A percentile compares a stretch with the other conserved stretches of the same genome.
Evolutionary conservation across 2,888 invertebrate species (phyloP).

Genomic region (Heliconius cydno): DNA sequence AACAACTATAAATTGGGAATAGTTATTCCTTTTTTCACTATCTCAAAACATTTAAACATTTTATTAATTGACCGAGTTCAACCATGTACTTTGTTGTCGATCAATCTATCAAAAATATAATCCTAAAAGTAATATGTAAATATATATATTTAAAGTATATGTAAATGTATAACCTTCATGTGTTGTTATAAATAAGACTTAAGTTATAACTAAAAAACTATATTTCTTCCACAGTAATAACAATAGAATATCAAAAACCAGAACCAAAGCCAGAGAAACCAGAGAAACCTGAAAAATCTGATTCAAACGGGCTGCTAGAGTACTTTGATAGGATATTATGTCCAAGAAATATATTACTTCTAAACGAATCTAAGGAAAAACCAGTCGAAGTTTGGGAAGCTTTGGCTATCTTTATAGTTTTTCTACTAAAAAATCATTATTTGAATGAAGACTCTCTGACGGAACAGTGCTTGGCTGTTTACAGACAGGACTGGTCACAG

Average conservation of each 20-base stretch:
- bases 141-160: too few relatives aligned
- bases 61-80: too few relatives aligned
- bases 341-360: slow-evolving; percentile 68
- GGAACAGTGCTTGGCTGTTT: slow-evolving; percentile 86
- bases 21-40: too few relatives aligned
- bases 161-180: too few relatives aligned
- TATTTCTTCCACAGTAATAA: slow-evolving; percentile 3
- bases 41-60: too few relatives aligned
- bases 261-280: slow-evolving; percentile 11
- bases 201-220: background rate
- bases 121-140: too few relatives aligned
- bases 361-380: slow-evolving; percentile 55
- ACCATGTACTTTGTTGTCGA: too few relatives aligned
- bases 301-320: slow-evolving; percentile 32
- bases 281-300: slow-evolving; percentile 20
- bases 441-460: slow-evolving; percentile 85
- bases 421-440: slow-evolving; percentile 81
- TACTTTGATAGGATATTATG: slow-evolving; percentile 73
- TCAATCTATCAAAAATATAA: too few relatives aligned
- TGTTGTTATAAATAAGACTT: too few relatives aligned
- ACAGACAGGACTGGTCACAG: slow-evolving; percentile 86
- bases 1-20: too few relatives aligned
- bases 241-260: slow-evolving; percentile 25
- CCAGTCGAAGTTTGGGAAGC: slow-evolving; percentile 68
- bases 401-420: slow-evolving; percentile 71